phyloP scores from a whole-genome alignment of 2,888 invertebrate genomes.

The Oasisia sp. region DNA sequence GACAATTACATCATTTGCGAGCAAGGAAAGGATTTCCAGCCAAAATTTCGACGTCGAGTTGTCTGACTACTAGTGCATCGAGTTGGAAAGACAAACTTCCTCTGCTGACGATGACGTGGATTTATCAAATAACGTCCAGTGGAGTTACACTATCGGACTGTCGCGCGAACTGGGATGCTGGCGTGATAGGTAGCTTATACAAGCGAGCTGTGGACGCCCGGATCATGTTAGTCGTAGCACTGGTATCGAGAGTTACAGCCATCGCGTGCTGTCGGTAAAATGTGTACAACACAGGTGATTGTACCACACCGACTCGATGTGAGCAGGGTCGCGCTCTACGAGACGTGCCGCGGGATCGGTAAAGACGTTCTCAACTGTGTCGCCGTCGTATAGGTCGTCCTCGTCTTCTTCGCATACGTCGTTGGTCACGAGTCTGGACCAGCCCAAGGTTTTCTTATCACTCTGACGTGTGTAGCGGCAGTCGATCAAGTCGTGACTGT shows the following conservation, averaged over 20 bases:
- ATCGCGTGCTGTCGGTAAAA: slow-evolving; percentile 23
- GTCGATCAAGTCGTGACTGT: slow-evolving; percentile 29
- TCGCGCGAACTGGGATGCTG: slow-evolving; percentile 29
- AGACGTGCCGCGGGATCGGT: no score
- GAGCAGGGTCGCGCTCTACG: no score
- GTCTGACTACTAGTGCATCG: slow-evolving; percentile 25
- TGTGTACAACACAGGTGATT: no score
- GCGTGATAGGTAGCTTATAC: not conserved
- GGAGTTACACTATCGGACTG: slow-evolving; percentile 33
- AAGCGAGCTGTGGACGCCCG: slow-evolving; percentile 8
- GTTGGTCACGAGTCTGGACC: no score
- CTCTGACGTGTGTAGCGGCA: slow-evolving; percentile 26
- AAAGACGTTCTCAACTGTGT: no score
- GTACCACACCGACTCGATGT: no score
- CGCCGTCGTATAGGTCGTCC: no score
- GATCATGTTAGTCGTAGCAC: slow-evolving; percentile 30
- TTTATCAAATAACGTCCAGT: slow-evolving; percentile 27
- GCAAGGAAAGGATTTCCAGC: slow-evolving; percentile 25
- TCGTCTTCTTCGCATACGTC: no score
- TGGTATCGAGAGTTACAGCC: slow-evolving; percentile 30
- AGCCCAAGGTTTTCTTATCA: slow-evolving; percentile 27
- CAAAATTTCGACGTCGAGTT: slow-evolving; percentile 29
- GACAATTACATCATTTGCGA: slow-evolving; percentile 29
- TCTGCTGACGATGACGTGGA: slow-evolving; percentile 26
- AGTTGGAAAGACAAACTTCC: no score